Percentiles rank a stretch among this genome's conserved stretches.
Evolutionary conservation across 2,888 invertebrate genomes (phyloP).

Genomic region (Stenotaenia linearis): DNA sequence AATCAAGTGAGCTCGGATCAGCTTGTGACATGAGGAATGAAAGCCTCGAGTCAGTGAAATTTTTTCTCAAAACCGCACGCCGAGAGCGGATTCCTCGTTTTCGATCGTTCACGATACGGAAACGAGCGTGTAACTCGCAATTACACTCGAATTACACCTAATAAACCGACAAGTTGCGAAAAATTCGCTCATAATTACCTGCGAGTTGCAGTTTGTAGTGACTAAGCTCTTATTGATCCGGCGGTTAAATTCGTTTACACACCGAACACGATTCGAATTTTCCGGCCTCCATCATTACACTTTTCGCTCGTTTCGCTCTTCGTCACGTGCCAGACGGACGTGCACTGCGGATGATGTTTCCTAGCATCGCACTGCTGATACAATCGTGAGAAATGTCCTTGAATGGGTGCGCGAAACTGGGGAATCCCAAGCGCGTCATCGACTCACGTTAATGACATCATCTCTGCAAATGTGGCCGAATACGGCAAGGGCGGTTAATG

Average conservation of each 20-base stretch:
- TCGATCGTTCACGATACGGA: not conserved
- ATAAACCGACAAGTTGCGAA: not conserved
- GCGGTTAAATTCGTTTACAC: too few species aligned
- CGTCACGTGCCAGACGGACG: too few species aligned
- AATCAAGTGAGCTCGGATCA: not conserved
- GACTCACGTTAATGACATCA: not conserved
- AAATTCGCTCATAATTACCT: not conserved
- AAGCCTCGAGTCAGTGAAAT: not conserved
- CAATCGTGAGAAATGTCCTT: not conserved
- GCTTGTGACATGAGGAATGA: not conserved
- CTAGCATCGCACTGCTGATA: not conserved
- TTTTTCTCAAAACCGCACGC: not conserved
- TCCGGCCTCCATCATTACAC: too few species aligned
- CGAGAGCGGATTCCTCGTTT: not conserved
- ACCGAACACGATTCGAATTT: too few species aligned
- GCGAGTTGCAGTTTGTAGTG: not conserved
- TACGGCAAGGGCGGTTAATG: not conserved
- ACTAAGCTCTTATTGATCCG: slow-evolving; percentile 13
- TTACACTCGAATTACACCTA: not conserved
- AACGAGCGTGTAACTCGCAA: not conserved
- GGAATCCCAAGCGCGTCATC: slow-evolving; percentile 6
- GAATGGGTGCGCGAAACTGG: slow-evolving; percentile 1
- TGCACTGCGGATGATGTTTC: not conserved
- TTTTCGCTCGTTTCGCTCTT: too few species aligned
- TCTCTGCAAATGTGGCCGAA: slow-evolving; percentile 1